A percentile compares a stretch with the other conserved stretches of the same genome.
phyloP scores from a whole-genome alignment of 2,888 invertebrate species.

The Dicyrtoma fusca region DNA sequence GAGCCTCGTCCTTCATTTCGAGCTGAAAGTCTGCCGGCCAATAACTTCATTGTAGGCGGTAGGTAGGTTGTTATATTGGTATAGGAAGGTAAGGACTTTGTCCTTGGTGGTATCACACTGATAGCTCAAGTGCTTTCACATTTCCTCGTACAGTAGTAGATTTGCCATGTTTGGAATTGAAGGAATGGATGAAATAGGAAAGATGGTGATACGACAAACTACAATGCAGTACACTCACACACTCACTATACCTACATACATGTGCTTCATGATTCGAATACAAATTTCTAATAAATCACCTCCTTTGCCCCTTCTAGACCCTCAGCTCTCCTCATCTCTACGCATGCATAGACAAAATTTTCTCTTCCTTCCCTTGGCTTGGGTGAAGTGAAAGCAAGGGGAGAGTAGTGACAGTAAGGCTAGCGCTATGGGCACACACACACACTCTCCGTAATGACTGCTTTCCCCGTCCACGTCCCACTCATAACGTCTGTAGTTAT shows the following conservation, averaged over 20 bases:
- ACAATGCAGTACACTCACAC: background rate
- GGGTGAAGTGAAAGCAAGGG: too few relatives aligned
- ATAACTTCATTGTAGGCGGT: too few relatives aligned
- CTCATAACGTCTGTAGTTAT: too few relatives aligned
- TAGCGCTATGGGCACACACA: too few relatives aligned
- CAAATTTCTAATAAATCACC: constrained; percentile 25
- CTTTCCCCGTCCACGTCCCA: too few relatives aligned
- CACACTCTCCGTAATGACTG: too few relatives aligned
- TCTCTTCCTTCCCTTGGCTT: background rate
- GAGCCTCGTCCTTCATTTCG: background rate
- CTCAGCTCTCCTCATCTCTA: constrained; percentile 2
- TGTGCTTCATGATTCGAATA: constrained; percentile 29
- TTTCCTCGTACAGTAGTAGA: too few relatives aligned
- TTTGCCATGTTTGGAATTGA: background rate
- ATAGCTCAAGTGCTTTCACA: too few relatives aligned
- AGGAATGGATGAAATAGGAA: constrained; percentile 15
- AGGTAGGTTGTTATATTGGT: too few relatives aligned
- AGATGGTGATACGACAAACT: background rate
- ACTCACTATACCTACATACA: background rate
- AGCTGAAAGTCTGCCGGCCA: background rate
- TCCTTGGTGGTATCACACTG: too few relatives aligned
- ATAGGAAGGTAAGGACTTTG: too few relatives aligned
- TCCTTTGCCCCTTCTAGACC: background rate
- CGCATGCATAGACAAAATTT: constrained; percentile 5
- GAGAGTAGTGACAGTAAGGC: background rate